Evolutionary conservation across 1,140 invertebrate species (phyloP).

Genomic region (Drosophila nasuta): DNA sequence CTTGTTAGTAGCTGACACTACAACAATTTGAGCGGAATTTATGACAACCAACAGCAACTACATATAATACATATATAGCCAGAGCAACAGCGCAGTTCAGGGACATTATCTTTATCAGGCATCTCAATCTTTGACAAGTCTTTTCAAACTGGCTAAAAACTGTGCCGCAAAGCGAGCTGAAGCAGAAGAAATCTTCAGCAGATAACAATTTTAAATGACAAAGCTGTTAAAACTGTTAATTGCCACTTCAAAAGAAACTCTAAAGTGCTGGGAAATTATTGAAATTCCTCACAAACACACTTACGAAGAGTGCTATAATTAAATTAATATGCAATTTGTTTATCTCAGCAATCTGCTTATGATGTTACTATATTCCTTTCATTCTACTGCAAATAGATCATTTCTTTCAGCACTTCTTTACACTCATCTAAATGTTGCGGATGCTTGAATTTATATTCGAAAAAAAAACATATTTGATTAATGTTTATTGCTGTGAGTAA

Average conservation of each 20-base stretch:
- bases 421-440: neutral
- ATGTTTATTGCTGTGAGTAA: too few relatives aligned
- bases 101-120: conserved; percentile 43
- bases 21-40: conserved; percentile 63
- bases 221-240: conserved; percentile 29
- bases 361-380: neutral
- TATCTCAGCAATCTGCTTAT: neutral
- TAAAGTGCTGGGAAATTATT: conserved; percentile 4
- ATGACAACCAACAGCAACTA: conserved; percentile 57
- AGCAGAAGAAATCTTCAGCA: conserved; percentile 19
- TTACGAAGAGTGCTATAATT: too few relatives aligned
- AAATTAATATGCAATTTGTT: conserved; percentile 9
- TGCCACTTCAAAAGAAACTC: neutral
- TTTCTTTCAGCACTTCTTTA: neutral
- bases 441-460: neutral
- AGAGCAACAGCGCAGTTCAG: conserved; percentile 26
- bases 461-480: too few relatives aligned
- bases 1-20: conserved; percentile 79
- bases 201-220: conserved; percentile 37
- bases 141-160: conserved; percentile 13
- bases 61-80: neutral
- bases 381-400: neutral
- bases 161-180: conserved; percentile 3
- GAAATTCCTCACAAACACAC: neutral
- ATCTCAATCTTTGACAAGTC: conserved; percentile 41